Evolutionary conservation across 1,140 invertebrate genomes (phyloP), one percentile per base, ranked within the genome.

Genomic region (Neodiprion virginianus): DNA sequence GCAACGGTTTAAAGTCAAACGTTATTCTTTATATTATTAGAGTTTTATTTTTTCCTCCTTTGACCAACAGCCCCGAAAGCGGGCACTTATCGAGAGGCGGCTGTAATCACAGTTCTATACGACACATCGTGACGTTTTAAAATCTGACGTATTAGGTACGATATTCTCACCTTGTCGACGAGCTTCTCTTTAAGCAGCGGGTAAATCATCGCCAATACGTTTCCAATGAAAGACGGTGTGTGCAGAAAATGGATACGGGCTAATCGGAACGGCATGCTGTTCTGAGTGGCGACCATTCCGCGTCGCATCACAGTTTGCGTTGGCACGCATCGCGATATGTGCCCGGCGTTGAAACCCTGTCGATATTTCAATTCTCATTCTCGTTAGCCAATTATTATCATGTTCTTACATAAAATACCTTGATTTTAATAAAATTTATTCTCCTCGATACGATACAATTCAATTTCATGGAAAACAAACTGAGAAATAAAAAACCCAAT

Each of bases 241-340:
- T 89, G 81, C 2, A 89, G 73, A 61, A 83, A 88, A 71, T 86
- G 81, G 47, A 89, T 74, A 70, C 82, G 80, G 21, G 82, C 77
- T 21, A 89, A 81, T 74, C 88, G 79, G 10, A 87, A 79, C 7
- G 88, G 88, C 85, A 89, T 88, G 53, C 86, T 87, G 71, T 88
- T 86, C 69, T 88, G 88, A 14, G 82, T 82, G 1, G 87, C 86
- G 40, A 88, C 75, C 84, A 87, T 86, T 28, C 85, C 86, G 28
- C 80, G 81, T 71, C 85, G 83, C 0, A 88, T 78, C 7, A 84
- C 80, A 0, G 83, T 75, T 53, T 85, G 82, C 0, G 87, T 88
- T 14, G 88, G 87, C 28, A 75, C 81, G 17, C 83, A 84, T 76
- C 87, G 88, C 14, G 86, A 80, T 68, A 85, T 84, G 72, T 88